These are phyloP conservation scores for Elanoides forficatus DNA, from an alignment of 2,113 vertebrate species.

Conservation along the genomic window DNA sequence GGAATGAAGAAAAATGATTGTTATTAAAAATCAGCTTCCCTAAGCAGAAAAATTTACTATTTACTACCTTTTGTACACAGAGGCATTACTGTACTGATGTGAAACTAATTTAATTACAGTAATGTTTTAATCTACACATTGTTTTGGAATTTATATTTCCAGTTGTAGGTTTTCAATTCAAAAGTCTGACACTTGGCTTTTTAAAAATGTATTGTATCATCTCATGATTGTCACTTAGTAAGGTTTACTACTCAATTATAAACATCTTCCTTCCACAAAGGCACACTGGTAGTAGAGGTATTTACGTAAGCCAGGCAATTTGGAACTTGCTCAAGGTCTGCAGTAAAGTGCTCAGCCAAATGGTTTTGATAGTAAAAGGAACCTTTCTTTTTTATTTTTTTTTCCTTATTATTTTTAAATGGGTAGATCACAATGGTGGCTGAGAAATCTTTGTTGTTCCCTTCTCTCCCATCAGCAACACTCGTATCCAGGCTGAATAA, in stretches of 20 bases:
- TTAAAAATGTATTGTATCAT: neutral
- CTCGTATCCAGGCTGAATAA: constrained; percentile 64
- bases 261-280: neutral
- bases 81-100: neutral
- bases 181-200: neutral
- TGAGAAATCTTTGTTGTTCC: constrained; percentile 38
- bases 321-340: neutral
- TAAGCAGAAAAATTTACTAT: neutral
- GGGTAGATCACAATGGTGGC: constrained; percentile 8
- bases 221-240: neutral
- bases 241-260: neutral
- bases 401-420: neutral
- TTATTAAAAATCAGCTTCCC: neutral
- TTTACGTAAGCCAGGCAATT: neutral
- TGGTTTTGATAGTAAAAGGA: constrained; percentile 14
- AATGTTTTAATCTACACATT: neutral
- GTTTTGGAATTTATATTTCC: neutral
- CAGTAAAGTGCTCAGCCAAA: constrained; percentile 20
- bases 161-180: neutral
- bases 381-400: neutral
- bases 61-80: neutral
- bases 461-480: constrained; percentile 44
- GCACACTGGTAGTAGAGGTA: neutral
- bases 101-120: neutral
- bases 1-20: neutral